These are phyloP conservation scores for Endomychus coccineus DNA, from an alignment of 2,888 invertebrate genomes.

Conservation along the genomic window DNA sequence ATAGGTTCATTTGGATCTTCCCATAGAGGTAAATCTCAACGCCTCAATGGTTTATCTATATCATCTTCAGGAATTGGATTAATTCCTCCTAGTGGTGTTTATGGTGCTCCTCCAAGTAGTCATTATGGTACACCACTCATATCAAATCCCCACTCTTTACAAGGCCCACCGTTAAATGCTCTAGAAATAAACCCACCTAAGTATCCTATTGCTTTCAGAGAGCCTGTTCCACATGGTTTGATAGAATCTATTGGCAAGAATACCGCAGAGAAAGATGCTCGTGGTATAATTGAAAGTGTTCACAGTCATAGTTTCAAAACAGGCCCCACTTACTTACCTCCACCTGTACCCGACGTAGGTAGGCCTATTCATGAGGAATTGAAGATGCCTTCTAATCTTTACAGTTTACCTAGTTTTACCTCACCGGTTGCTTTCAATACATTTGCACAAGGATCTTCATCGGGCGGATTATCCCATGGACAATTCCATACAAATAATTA, in stretches of 20 bases:
- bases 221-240: conserved; percentile 65
- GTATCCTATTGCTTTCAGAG: conserved; percentile 63
- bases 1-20: conserved; percentile 18
- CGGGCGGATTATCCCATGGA: conserved; percentile 27
- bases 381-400: conserved; percentile 48
- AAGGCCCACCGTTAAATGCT: conserved; percentile 32
- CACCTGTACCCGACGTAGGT: conserved; percentile 50
- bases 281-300: conserved; percentile 49
- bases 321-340: conserved; percentile 53
- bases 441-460: conserved; percentile 29
- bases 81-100: conserved; percentile 54
- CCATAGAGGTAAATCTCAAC: conserved; percentile 16
- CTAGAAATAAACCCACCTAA: conserved; percentile 46
- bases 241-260: conserved; percentile 59
- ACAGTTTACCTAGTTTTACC: conserved; percentile 47
- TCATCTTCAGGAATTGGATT: conserved; percentile 41
- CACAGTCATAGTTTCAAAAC: conserved; percentile 17
- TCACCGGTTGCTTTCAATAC: conserved; percentile 48
- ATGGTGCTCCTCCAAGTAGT: conserved; percentile 54
- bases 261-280: conserved; percentile 55
- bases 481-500: conserved; percentile 17
- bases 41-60: conserved; percentile 20
- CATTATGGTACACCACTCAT: conserved; percentile 42
- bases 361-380: conserved; percentile 40
- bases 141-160: conserved; percentile 31